Evolutionary conservation across 2,888 invertebrate species (phyloP), one percentile per base, ranked within the genome.

Genomic region (Melanargia galathea): DNA sequence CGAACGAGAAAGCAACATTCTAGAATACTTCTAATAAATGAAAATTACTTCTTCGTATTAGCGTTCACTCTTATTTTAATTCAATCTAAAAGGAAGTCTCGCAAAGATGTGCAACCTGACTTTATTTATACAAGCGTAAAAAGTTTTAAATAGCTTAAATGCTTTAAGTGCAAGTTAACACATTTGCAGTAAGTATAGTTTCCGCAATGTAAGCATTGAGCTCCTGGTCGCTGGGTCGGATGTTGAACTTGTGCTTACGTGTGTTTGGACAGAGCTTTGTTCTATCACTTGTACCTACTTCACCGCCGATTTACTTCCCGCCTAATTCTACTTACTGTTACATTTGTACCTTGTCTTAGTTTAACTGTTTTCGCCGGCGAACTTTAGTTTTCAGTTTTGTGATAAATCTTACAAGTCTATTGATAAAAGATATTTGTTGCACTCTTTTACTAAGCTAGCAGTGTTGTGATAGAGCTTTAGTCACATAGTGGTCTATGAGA

Each of bases 221-320:
- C 72, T 67, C 60, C 73, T 71, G 69, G 79, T 77, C 72, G 72
- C 68, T 70, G 73, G 58, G 77, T 81, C 82, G 82, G 75, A 70
- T 78, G 82, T 82, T 80, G 75, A 80, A 78, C 73, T 80, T 78
- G 72, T 70, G 73, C 77, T 80, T 77, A 79, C 77, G 79, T 80
- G 78, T 78, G 70, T 66, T 67, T 67, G 65, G 56, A 79, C 78
- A 75, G 75, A 57, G 68, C 68, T 76, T 69, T 68, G 67, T 68
- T 68, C 62, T 79, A 75, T 78, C 75, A 77, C 76, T 77, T 78
- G 78, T 78, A 74, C 73, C 72, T 75, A 76, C 72, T 76, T 75
- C 67, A 63, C 70, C 74, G 72, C 71, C 76, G 74, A 78, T 82
- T 77, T 79, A 74, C 78, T 74, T 71, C 70, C 75, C 73, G 74